Evolutionary conservation across 2,797 vertebrate genomes (phyloP).

Genomic region (Aldrovandia affinis): DNA sequence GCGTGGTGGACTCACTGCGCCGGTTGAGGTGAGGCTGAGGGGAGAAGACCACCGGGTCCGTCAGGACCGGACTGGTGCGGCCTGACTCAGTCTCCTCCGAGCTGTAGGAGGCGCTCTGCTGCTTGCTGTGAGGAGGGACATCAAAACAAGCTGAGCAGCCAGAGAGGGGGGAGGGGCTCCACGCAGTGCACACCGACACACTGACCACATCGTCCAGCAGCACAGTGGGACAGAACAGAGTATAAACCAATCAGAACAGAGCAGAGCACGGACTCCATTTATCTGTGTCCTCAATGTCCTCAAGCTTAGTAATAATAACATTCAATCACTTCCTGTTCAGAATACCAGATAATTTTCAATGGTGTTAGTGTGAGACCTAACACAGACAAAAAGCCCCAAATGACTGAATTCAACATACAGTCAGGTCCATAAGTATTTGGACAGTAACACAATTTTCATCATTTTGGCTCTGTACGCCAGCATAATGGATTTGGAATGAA

Average conservation of each 20-base stretch:
- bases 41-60: slow-evolving; percentile 70
- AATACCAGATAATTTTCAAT: neutral
- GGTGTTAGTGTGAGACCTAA: neutral
- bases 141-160: slow-evolving; percentile 82
- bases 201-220: slow-evolving; percentile 65
- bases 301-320: neutral
- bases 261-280: neutral
- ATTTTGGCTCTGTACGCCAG: too few species aligned
- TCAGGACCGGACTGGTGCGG: slow-evolving; percentile 71
- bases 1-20: slow-evolving; percentile 81
- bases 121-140: slow-evolving; percentile 81
- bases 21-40: slow-evolving; percentile 68
- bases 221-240: slow-evolving; percentile 42
- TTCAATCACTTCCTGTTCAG: too few species aligned
- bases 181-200: slow-evolving; percentile 70
- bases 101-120: slow-evolving; percentile 69
- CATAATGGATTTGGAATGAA: too few species aligned
- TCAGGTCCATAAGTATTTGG: too few species aligned
- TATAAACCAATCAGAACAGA: slow-evolving; percentile 29
- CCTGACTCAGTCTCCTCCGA: slow-evolving; percentile 73
- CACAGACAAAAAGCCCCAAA: too few species aligned
- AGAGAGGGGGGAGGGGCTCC: slow-evolving; percentile 71
- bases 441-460: too few species aligned
- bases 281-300: neutral
- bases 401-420: too few species aligned